A percentile compares a stretch with the other conserved stretches of the same genome.
These are phyloP conservation scores for Raja brachyura DNA, from an alignment of 2,113 vertebrate genomes.

Conservation along the genomic window DNA sequence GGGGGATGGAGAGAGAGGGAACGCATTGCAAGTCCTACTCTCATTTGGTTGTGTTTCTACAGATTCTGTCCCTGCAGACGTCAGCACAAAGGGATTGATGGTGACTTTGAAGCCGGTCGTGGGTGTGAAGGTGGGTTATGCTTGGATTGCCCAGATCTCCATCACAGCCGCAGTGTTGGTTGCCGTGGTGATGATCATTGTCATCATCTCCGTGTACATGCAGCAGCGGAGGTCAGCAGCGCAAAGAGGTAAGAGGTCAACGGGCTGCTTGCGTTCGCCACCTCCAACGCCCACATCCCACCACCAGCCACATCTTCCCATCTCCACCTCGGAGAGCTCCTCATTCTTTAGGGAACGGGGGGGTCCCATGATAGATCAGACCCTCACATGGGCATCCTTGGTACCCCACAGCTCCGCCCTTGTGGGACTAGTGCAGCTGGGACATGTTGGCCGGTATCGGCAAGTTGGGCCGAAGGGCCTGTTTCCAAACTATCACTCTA, in stretches of 20 bases:
- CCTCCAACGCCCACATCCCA: no score
- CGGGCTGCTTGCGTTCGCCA: not conserved
- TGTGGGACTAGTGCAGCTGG: no score
- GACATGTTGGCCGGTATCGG: no score
- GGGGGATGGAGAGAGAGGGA: no score
- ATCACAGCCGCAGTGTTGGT: not conserved
- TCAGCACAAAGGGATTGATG: not conserved
- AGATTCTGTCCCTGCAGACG: not conserved
- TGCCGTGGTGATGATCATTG: not conserved
- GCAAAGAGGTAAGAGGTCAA: not conserved
- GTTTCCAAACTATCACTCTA: no score
- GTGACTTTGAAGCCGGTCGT: accelerated
- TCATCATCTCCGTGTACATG: not conserved
- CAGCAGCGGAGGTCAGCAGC: not conserved
- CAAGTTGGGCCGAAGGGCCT: no score
- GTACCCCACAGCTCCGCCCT: no score
- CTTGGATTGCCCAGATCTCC: not conserved
- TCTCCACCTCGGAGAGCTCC: no score
- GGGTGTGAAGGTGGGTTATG: not conserved
- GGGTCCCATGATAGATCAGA: no score
- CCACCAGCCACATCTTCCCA: no score
- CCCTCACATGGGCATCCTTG: no score
- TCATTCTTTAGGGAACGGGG: no score
- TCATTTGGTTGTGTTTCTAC: not conserved
- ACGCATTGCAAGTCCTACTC: not conserved